Conservation (phyloP, 2,888 invertebrate species). For the Scaptomyza parva region DNA sequence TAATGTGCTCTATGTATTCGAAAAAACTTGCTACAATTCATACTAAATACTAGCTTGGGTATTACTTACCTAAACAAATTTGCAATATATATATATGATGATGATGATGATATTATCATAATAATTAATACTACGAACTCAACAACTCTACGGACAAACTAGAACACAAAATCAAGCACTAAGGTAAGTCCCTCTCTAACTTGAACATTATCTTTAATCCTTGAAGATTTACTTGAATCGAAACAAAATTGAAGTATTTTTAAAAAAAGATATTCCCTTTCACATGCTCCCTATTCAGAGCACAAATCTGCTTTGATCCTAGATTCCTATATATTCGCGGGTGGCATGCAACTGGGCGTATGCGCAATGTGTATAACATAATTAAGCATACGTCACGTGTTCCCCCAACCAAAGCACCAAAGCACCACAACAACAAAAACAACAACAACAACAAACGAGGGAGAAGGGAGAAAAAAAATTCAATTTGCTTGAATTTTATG, state of each 20-base stretch:
- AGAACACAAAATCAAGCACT: constrained; percentile 33
- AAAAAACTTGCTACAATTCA: constrained; percentile 40
- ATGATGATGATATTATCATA: constrained; percentile 30
- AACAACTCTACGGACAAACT: constrained; percentile 28
- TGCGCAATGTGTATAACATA: constrained; percentile 49
- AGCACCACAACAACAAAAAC: background rate
- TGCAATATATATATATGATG: constrained; percentile 36
- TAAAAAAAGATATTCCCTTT: too few relatives aligned
- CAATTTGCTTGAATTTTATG: constrained; percentile 78
- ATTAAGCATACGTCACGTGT: constrained; percentile 61
- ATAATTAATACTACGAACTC: constrained; percentile 43
- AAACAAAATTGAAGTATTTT: too few relatives aligned
- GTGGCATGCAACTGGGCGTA: constrained; percentile 37
- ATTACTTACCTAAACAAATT: constrained; percentile 44
- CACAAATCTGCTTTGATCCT: constrained; percentile 11
- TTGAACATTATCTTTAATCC: background rate
- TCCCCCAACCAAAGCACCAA: background rate
- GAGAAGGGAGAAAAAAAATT: constrained; percentile 58
- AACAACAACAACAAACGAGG: background rate
- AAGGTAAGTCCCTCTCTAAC: constrained; percentile 45
- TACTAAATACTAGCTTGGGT: constrained; percentile 38
- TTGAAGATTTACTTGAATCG: background rate
- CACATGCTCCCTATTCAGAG: too few relatives aligned
- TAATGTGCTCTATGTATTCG: constrained; percentile 26
- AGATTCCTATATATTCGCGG: too few relatives aligned